These are phyloP conservation scores for Germaria angustata DNA, from an alignment of 2,888 invertebrate species.

Conservation along the genomic window DNA sequence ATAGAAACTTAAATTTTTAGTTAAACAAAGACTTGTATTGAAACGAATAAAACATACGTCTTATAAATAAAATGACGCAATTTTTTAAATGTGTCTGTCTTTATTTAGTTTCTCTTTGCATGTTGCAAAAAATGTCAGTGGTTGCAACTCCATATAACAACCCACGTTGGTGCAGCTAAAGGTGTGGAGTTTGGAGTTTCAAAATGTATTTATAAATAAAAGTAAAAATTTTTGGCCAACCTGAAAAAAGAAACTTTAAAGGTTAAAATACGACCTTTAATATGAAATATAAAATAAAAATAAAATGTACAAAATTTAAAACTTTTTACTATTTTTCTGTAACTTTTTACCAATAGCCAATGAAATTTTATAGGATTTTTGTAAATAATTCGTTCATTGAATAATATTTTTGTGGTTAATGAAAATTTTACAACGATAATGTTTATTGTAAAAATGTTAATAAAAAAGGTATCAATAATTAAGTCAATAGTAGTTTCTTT, in stretches of 20 bases:
- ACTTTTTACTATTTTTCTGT: background rate
- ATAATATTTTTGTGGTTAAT: slow-evolving; percentile 29
- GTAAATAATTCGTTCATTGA: slow-evolving; percentile 1
- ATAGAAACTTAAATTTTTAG: no score
- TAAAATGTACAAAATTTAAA: background rate
- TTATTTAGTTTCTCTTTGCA: background rate
- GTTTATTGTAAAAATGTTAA: background rate
- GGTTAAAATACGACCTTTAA: slow-evolving; percentile 21
- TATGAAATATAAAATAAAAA: background rate
- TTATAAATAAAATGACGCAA: no score
- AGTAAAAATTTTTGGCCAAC: background rate
- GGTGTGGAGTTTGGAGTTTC: slow-evolving; percentile 30
- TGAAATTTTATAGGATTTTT: slow-evolving; percentile 24
- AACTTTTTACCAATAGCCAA: background rate
- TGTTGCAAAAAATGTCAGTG: slow-evolving; percentile 34
- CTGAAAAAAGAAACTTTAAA: background rate
- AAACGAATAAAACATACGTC: no score
- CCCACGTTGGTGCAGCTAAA: background rate
- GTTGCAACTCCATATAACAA: background rate
- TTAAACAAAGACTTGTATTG: no score
- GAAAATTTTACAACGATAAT: background rate
- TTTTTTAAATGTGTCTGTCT: background rate
- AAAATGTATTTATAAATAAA: background rate
- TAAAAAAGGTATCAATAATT: background rate
- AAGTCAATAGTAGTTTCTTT: no score